Conservation (phyloP, 2,113 vertebrate species). For the Ictidomys tridecemlineatus region DNA sequence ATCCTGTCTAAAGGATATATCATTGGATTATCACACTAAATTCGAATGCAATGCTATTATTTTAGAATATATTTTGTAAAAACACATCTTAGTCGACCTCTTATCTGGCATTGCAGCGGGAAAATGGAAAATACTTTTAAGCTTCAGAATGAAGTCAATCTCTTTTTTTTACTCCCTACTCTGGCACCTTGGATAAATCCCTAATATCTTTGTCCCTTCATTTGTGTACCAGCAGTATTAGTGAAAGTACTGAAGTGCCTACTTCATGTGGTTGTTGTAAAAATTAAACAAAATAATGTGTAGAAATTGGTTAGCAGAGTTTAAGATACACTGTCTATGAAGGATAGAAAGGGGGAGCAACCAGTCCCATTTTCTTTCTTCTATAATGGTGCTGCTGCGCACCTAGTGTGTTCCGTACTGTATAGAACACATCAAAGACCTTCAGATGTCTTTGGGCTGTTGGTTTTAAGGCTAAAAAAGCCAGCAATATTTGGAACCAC, state of each 20-base stretch:
- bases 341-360: fast-evolving
- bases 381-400: neutral
- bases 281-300: conserved; percentile 14
- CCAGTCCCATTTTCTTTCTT: neutral
- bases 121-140: neutral
- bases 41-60: neutral
- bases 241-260: neutral
- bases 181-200: neutral
- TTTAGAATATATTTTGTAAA: conserved; percentile 20
- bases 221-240: conserved; percentile 6
- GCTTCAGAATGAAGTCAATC: neutral
- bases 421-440: conserved; percentile 69
- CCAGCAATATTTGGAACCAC: conserved; percentile 74
- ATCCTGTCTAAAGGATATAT: neutral
- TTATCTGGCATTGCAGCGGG: neutral
- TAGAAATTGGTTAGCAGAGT: neutral
- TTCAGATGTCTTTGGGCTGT: conserved; percentile 71
- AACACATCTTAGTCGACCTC: neutral
- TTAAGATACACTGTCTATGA: neutral
- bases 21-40: neutral
- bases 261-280: neutral
- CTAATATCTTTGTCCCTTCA: neutral
- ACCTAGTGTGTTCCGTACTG: neutral
- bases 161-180: neutral
- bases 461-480: conserved; percentile 76